These are phyloP conservation scores for Agrotis segetum DNA, from an alignment of 2,888 invertebrate species.

Conservation along the genomic window DNA sequence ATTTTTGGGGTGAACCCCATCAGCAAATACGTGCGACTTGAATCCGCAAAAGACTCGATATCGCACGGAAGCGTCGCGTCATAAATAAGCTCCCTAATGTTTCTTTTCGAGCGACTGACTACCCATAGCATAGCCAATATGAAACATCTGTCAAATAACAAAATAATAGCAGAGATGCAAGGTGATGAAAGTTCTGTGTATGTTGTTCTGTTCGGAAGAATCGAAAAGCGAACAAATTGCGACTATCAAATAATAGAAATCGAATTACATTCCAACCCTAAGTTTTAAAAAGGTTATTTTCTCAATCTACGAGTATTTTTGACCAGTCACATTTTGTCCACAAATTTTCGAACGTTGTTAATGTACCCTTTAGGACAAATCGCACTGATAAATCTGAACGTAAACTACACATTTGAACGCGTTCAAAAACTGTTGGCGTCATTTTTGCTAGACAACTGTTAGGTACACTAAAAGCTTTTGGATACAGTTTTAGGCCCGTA, in stretches of 20 bases:
- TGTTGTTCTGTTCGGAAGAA: background rate
- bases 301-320: background rate
- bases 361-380: background rate
- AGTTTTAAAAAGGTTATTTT: background rate
- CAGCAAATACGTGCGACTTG: too few relatives aligned
- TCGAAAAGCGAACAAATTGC: background rate
- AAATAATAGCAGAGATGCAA: too few relatives aligned
- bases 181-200: background rate
- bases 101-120: background rate
- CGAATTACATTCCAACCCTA: slow-evolving; percentile 3
- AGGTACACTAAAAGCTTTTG: background rate
- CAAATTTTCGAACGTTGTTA: background rate
- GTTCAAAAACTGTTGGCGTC: background rate
- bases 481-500: too few relatives aligned
- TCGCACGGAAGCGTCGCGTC: too few relatives aligned
- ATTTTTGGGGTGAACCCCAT: too few relatives aligned
- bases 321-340: background rate
- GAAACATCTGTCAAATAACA: background rate
- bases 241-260: background rate
- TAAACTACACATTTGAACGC: background rate
- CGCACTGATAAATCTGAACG: background rate
- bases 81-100: too few relatives aligned
- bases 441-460: background rate
- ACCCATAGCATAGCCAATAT: background rate
- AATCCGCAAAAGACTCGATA: too few relatives aligned